phyloP scores from a whole-genome alignment of 2,797 vertebrate genomes.

The Silurus aristotelis region DNA sequence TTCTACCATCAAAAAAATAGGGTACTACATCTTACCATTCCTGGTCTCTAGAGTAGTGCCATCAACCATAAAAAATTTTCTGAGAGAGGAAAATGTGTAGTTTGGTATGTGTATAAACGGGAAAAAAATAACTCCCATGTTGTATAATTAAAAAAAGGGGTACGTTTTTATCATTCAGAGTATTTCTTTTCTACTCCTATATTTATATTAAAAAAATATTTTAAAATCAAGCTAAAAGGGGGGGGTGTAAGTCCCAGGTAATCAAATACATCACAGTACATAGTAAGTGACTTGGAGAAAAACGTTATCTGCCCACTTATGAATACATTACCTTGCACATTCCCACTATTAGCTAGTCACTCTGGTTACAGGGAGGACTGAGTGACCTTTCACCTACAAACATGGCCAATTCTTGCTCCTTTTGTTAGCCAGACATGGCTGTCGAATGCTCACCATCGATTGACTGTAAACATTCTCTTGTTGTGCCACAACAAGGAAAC shows the following conservation, averaged over 20 bases:
- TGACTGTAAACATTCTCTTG: not conserved
- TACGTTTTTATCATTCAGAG: not conserved
- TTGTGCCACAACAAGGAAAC: not conserved
- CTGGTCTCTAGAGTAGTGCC: not conserved
- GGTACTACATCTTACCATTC: not conserved
- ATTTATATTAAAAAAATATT: not conserved
- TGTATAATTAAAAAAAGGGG: too few relatives aligned
- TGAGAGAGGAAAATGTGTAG: not conserved
- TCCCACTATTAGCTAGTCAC: not conserved
- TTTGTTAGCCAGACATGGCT: not conserved
- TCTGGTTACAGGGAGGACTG: not conserved
- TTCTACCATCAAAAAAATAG: not conserved
- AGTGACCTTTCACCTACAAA: not conserved
- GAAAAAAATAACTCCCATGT: not conserved
- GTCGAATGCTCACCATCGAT: not conserved
- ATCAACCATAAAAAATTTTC: not conserved
- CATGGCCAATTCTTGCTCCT: not conserved
- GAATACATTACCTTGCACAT: not conserved
- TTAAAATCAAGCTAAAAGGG: too few relatives aligned
- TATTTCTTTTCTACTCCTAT: not conserved
- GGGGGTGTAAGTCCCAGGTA: not conserved
- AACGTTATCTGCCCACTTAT: not conserved
- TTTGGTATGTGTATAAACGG: not conserved
- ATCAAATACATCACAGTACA: not conserved
- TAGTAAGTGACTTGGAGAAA: not conserved